Base-by-base conservation (phyloP, 1,140 invertebrate species). In the Adelges cooleyi region DNA sequence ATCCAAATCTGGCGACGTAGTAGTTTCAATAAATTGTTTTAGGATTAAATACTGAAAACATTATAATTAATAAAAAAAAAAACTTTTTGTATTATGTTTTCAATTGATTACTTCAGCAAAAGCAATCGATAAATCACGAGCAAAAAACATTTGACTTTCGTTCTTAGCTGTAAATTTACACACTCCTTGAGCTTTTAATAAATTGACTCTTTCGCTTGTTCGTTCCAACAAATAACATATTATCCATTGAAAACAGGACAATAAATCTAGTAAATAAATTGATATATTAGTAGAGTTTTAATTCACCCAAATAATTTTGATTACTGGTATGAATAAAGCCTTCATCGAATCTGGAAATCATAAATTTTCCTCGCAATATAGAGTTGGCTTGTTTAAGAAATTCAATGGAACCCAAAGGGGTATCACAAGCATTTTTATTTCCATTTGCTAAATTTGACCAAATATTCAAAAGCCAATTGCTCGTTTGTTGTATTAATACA, bases 401-500 rank as follows among this genome's bases (percentile, higher is more conserved):
- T 25, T 76, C 72, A 3, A 81, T 80, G 0, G 84, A 82, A 17
- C 77, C 78, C 13, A 87, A 75, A 1, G 86, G 85, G 86, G 70
- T 87, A 80, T 36, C 80, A 80, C 29, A 93, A 71, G 44, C 46
- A 50, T 38, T 29, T 42, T 33, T 18, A 38, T 62, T 25, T 65
- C 38, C 66, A n/a, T 46, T 33, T 2, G 33, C 9, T 53, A 65
- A 68, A 46, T 65, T 67, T 23, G 68, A 53, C 68, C 70, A 71
- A 9, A 70, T 65, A 36, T 68, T 52, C 4, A 71, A 65, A 5
- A 94, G 76, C 86, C 87, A 92, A 75, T 97, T 97, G 73, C 87
- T 90, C 0, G 92, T 85, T 80, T 98, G 95, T 73, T 97, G 94
- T 10, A 92, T 82, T 6, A 98, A 78, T 42, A 98, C 91, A 76